Conservation (phyloP, 2,113 vertebrate species). For the Brachypteracias leptosomus region DNA sequence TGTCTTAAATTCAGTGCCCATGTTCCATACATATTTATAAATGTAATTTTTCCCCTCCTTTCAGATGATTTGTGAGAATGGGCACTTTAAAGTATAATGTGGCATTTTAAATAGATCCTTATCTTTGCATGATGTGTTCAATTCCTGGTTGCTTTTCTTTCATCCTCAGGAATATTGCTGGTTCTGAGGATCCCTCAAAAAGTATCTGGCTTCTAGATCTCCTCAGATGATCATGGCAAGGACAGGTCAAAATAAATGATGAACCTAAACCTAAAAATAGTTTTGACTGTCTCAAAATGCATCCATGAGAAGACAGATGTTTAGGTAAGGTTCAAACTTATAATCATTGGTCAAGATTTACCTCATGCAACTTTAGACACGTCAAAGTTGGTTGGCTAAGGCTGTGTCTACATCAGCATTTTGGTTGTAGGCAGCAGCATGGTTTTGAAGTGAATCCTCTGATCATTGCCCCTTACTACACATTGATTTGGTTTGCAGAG, state of each 20-base stretch:
- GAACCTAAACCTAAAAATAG: neutral
- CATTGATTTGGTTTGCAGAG: neutral
- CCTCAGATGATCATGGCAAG: neutral
- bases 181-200: neutral
- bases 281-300: neutral
- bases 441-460: neutral
- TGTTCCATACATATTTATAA: neutral
- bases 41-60: neutral
- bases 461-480: neutral
- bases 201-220: neutral
- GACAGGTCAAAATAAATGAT: neutral
- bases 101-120: neutral
- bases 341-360: neutral
- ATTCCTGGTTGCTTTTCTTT: neutral
- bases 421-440: neutral
- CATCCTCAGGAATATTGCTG: neutral
- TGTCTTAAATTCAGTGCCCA: neutral
- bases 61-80: neutral
- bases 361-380: neutral
- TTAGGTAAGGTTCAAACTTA: neutral
- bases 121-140: neutral
- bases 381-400: neutral
- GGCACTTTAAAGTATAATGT: neutral
- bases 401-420: neutral
- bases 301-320: neutral